Evolutionary conservation across 2,888 invertebrate species (phyloP).

Genomic region (Buathra laborator): DNA sequence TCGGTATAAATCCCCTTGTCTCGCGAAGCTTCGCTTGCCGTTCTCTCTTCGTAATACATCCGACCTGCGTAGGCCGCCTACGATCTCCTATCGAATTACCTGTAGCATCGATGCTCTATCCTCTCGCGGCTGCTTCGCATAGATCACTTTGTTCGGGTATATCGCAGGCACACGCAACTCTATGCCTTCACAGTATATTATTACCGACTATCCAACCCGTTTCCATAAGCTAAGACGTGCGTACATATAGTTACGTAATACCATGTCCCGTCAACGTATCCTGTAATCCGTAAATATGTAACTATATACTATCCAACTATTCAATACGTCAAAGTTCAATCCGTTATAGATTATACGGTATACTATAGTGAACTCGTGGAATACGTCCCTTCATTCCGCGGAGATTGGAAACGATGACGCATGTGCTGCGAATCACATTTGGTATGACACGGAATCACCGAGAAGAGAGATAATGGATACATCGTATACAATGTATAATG

Average conservation of each 20-base stretch:
- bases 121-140: not conserved
- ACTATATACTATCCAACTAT: slow-evolving; percentile 19
- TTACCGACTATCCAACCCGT: not conserved
- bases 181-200: not conserved
- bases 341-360: slow-evolving; percentile 36
- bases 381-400: slow-evolving; percentile 6
- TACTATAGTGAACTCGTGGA: slow-evolving; percentile 14
- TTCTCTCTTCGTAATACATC: slow-evolving; percentile 62
- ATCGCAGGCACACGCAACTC: not conserved
- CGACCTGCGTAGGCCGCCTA: slow-evolving; percentile 44
- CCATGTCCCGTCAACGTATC: slow-evolving; percentile 15
- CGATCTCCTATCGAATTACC: slow-evolving; percentile 71
- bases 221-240: slow-evolving; percentile 1
- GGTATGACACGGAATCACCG: not conserved
- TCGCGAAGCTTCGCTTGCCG: slow-evolving; percentile 16
- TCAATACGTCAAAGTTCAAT: slow-evolving; percentile 35
- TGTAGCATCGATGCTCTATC: slow-evolving; percentile 13
- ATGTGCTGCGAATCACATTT: slow-evolving; percentile 18
- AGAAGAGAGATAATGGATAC: not conserved
- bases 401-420: not conserved
- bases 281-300: slow-evolving; percentile 64
- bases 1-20: not conserved
- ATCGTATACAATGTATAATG: slow-evolving; percentile 11
- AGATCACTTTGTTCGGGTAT: slow-evolving; percentile 3
- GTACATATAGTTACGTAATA: slow-evolving; percentile 27